Conservation (phyloP, 2,113 vertebrate genomes). For the Prunella fulvescens region DNA sequence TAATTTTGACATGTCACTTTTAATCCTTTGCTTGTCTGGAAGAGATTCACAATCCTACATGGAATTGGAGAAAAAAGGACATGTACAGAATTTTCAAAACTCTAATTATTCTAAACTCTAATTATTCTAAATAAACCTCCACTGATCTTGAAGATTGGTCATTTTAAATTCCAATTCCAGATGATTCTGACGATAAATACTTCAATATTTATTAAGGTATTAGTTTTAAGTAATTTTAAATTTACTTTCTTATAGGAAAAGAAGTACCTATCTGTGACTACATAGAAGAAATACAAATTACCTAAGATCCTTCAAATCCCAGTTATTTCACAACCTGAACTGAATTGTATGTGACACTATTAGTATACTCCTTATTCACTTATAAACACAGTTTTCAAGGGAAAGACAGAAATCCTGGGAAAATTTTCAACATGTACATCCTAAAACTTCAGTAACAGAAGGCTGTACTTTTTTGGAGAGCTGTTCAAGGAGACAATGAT, state of each 20-base stretch:
- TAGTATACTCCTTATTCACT: not conserved
- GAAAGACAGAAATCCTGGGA: not conserved
- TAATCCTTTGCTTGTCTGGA: not conserved
- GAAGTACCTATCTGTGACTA: not conserved
- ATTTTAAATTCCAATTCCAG: not conserved
- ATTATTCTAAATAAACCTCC: not conserved
- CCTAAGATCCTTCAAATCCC: not conserved
- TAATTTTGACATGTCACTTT: not conserved
- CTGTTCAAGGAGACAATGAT: slow-evolving; percentile 43
- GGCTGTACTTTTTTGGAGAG: not conserved
- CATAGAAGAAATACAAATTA: not conserved
- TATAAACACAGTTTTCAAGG: not conserved
- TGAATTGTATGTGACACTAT: not conserved
- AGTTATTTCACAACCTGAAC: not conserved
- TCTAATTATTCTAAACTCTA: not conserved
- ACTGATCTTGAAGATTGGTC: not conserved
- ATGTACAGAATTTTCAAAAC: not conserved
- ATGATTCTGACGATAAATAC: not conserved
- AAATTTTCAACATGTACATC: not conserved
- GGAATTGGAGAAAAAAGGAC: not conserved
- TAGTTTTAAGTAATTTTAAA: not conserved
- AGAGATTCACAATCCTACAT: not conserved
- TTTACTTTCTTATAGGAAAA: not conserved
- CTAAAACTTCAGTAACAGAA: not conserved
- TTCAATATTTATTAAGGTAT: not conserved